A percentile compares a stretch with the other conserved stretches of the same genome.
Evolutionary conservation across 2,888 invertebrate species (phyloP).

Genomic region (Nezara viridula): DNA sequence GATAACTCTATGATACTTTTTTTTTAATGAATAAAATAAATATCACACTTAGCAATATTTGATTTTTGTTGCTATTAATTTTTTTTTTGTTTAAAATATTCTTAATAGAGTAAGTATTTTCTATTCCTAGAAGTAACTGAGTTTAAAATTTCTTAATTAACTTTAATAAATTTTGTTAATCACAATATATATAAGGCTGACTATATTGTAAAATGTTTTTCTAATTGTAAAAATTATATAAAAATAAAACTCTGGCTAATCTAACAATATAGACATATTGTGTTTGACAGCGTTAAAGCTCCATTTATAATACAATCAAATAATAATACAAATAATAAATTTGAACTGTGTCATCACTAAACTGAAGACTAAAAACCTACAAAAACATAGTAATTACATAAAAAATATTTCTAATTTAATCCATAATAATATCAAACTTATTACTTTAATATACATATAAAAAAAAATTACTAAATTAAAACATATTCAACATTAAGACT

Average conservation of each 20-base stretch:
- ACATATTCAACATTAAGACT: not conserved
- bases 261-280: constrained; percentile 34
- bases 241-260: constrained; percentile 47
- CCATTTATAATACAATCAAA: not conserved
- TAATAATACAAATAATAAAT: constrained; percentile 8
- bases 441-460: not conserved
- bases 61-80: not conserved
- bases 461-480: not conserved
- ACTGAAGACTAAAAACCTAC: not conserved
- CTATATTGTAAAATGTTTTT: constrained; percentile 29
- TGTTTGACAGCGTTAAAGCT: constrained; percentile 38
- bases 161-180: constrained; percentile 8
- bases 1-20: not conserved
- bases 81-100: constrained; percentile 20
- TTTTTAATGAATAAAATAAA: constrained; percentile 26
- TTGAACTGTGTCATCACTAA: not conserved
- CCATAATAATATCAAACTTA: not conserved
- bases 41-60: constrained; percentile 38
- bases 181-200: constrained; percentile 45
- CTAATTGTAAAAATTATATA: constrained; percentile 43
- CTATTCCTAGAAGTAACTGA: constrained; percentile 15
- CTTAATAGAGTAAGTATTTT: not conserved
- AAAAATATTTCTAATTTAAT: not conserved
- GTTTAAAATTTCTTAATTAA: not conserved
- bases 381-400: not conserved